A percentile compares a stretch with the other conserved stretches of the same genome.
phyloP scores from a whole-genome alignment of 2,113 vertebrate genomes.

The Oncorhynchus mykiss region DNA sequence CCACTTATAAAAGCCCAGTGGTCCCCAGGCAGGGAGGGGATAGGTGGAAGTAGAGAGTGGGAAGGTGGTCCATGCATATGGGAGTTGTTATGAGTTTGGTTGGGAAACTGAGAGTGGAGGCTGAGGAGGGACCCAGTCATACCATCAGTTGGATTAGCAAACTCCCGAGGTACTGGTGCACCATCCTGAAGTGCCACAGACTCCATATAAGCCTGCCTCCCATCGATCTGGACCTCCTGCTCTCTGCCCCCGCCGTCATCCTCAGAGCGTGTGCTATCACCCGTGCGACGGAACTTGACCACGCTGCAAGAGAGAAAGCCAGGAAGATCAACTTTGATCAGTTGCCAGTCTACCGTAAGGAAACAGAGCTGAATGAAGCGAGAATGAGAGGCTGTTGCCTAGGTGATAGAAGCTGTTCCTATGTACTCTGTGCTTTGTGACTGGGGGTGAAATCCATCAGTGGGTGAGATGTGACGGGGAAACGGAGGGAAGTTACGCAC shows the following conservation, averaged over 20 bases:
- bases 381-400: slow-evolving; percentile 46
- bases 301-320: slow-evolving; percentile 72
- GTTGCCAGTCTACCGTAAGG: not conserved
- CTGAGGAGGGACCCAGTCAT: slow-evolving; percentile 39
- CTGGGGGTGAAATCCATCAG: too few relatives aligned
- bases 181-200: slow-evolving; percentile 85
- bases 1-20: not conserved
- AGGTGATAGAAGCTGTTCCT: slow-evolving; percentile 1
- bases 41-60: not conserved
- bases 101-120: slow-evolving; percentile 26
- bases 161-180: slow-evolving; percentile 91
- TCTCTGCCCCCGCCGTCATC: slow-evolving; percentile 82
- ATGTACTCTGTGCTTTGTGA: not conserved
- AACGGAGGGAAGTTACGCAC: slow-evolving; percentile 24
- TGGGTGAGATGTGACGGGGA: not conserved
- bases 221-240: slow-evolving; percentile 82
- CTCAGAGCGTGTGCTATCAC: slow-evolving; percentile 90
- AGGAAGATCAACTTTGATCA: not conserved
- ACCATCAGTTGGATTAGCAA: slow-evolving; percentile 99
- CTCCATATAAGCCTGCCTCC: slow-evolving; percentile 80
- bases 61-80: too few relatives aligned
- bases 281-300: slow-evolving; percentile 94
- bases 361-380: slow-evolving; percentile 8
- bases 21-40: not conserved
- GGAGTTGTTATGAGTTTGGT: not conserved